Evolutionary conservation across 2,797 vertebrate genomes (phyloP).

Genomic region (Anguilla marmorata): DNA sequence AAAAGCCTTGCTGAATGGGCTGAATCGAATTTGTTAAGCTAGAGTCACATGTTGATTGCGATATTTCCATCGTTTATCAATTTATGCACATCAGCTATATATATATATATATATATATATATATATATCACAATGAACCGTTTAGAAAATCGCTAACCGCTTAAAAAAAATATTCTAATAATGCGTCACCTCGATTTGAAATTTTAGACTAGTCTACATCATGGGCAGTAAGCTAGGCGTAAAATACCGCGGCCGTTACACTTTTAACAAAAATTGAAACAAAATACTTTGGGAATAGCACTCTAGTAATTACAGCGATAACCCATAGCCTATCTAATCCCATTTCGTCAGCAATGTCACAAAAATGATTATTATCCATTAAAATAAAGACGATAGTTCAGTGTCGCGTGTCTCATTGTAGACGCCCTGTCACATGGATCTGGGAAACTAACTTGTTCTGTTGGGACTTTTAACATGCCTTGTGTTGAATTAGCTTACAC

Average conservation of each 20-base stretch:
- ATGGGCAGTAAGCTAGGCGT: background rate
- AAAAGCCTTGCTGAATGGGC: conserved; percentile 44
- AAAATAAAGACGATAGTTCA: background rate
- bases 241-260: background rate
- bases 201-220: background rate
- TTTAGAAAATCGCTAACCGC: background rate
- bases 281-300: background rate
- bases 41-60: conserved; percentile 37
- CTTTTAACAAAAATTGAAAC: background rate
- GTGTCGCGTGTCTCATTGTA: background rate
- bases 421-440: background rate
- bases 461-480: background rate
- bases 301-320: background rate
- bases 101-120: no score
- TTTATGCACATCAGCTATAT: background rate
- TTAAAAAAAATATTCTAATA: background rate
- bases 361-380: background rate
- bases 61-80: background rate
- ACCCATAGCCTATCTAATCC: background rate
- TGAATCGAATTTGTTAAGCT: conserved; percentile 53
- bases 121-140: background rate
- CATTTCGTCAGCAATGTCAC: background rate
- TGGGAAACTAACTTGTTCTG: background rate
- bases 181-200: background rate
- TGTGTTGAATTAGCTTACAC: background rate